A percentile compares a stretch with the other conserved stretches of the same genome.
Conservation (phyloP, 2,888 invertebrate genomes). For the Eilema depressum region DNA sequence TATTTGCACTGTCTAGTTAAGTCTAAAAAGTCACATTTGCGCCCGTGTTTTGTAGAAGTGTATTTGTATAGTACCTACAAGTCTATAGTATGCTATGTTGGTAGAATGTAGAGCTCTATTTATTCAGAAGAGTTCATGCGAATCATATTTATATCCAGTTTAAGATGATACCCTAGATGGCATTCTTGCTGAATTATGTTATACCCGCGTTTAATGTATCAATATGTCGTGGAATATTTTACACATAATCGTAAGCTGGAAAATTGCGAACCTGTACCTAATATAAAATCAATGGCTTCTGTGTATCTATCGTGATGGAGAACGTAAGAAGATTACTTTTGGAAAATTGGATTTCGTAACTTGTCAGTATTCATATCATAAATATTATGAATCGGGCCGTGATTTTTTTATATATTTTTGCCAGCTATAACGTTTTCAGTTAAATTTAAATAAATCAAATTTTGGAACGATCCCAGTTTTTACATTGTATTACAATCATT, state of each 20-base stretch:
- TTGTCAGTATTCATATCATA: constrained; percentile 49
- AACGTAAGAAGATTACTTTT: constrained; percentile 43
- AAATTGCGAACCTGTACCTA: constrained; percentile 40
- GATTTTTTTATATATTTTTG: constrained; percentile 31
- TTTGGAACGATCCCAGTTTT: background rate
- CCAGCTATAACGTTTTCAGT: background rate
- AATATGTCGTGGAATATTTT: constrained; percentile 28
- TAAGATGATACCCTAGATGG: constrained; percentile 23
- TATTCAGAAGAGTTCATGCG: background rate
- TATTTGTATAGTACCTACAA: background rate
- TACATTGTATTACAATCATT: background rate
- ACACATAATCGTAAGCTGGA: constrained; percentile 31
- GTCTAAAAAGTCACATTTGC: background rate
- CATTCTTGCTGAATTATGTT: constrained; percentile 20
- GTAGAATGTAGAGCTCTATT: background rate
- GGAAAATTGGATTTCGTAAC: constrained; percentile 50
- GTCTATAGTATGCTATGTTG: background rate
- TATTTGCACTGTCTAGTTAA: background rate
- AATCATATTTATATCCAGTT: constrained; percentile 6
- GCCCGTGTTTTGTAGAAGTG: background rate
- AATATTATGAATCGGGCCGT: constrained; percentile 44
- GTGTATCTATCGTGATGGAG: constrained; percentile 35
- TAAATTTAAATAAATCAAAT: too few species aligned
- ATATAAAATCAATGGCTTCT: constrained; percentile 43
- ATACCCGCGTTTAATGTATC: constrained; percentile 33